phyloP scores from a whole-genome alignment of 2,113 vertebrate genomes.

The Channa argus region DNA sequence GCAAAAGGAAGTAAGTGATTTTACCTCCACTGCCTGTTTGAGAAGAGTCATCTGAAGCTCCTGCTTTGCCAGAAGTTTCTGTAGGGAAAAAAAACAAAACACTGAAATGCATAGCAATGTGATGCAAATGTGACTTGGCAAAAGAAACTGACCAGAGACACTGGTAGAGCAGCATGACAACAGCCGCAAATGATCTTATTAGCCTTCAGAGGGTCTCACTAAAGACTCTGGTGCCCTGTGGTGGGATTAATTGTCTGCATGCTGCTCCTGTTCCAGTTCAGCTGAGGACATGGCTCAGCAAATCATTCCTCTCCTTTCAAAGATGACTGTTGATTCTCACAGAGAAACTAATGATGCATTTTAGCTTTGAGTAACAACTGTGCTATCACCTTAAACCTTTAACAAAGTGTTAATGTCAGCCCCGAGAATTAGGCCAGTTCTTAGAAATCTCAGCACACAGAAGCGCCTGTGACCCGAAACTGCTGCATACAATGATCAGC shows the following conservation, averaged over 20 bases:
- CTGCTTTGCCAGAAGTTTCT: constrained; percentile 94
- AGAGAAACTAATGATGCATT: too few relatives aligned
- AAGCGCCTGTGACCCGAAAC: too few relatives aligned
- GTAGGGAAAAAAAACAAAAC: constrained; percentile 18
- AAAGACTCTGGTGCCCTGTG: background rate
- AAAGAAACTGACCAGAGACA: background rate
- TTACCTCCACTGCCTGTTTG: constrained; percentile 97
- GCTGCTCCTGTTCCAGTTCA: background rate
- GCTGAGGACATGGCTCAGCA: too few relatives aligned
- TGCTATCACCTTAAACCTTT: too few relatives aligned
- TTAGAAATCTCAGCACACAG: too few relatives aligned
- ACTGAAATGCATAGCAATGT: constrained; percentile 6
- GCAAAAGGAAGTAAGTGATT: background rate
- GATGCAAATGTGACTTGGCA: background rate
- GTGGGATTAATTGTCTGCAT: background rate
- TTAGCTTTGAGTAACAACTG: too few relatives aligned
- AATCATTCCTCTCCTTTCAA: too few relatives aligned
- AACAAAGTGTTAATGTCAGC: too few relatives aligned
- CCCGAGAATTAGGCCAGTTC: too few relatives aligned
- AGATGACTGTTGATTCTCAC: too few relatives aligned
- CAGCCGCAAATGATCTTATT: background rate
- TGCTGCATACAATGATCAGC: too few relatives aligned
- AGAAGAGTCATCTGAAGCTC: constrained; percentile 95
- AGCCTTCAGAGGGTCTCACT: background rate
- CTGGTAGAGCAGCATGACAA: background rate